Base-by-base conservation (phyloP, 2,888 invertebrate genomes). In the Ashinkailepas kermadecensis region DNA sequence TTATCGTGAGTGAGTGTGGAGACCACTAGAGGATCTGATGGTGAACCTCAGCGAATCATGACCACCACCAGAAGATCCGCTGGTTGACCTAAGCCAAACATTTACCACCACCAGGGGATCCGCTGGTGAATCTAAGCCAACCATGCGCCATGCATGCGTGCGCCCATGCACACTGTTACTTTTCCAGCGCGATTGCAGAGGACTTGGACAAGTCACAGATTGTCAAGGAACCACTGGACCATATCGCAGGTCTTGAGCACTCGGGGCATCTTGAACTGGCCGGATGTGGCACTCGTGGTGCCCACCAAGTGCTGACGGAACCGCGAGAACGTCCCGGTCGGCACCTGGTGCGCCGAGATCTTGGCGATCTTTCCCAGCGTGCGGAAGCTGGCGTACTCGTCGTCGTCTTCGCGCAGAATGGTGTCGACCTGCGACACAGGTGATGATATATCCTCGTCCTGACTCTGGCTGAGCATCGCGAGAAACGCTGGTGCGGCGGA, bases 251-350 rank as follows among this genome's bases (percentile, higher is more conserved):
- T 78, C 25, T 54, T 23, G 13, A 58, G 65, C 13, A 39, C 64
- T n/a, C 81, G 58, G 54, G 64, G 81, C 54, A 74, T 81, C 78
- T 81, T 74, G 23, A 70, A 81, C 58, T 74, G 58, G 39, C 18
- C 59, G 25, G 74, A 10, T 10, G 62, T 10, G 10, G 21, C 62
- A 13, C 21, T 21, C 18, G 59, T 80, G 11, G 62, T 62, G 13
- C 62, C 54, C 4, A 80, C 23, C 12, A 80, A 23, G 58, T 80
- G 62, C 15, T 59, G 13, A 3, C 62, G 59, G 23, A 80, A 65
- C n/a, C 64, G 18, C 8, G 65, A 10, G 25, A 80, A 80, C 7
- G 80, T 62, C 10, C 80, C 80, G 10, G 62, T 25, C 3, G 39
- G 21, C 62, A 80, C n/a, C n/a, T 39, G 65, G 25, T 62, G n/a